These are phyloP conservation scores for Malurus melanocephalus DNA, from an alignment of 2,113 vertebrate genomes.

Conservation along the genomic window DNA sequence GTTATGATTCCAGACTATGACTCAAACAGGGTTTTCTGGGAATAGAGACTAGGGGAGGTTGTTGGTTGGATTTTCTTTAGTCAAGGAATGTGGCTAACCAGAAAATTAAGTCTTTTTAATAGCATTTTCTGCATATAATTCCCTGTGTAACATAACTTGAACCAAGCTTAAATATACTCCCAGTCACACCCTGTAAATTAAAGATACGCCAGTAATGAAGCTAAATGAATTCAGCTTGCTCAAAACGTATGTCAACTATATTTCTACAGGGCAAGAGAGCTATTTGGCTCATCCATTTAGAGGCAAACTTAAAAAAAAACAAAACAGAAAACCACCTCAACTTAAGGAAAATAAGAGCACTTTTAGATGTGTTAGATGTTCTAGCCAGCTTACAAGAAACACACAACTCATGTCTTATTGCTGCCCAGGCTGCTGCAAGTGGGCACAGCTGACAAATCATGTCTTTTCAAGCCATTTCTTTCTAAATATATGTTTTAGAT, in stretches of 20 bases:
- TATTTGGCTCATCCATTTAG: neutral
- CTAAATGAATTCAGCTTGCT: neutral
- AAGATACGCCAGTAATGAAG: neutral
- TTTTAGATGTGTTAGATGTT: neutral
- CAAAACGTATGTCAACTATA: fast-evolving
- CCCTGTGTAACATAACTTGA: neutral
- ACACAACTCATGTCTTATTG: neutral
- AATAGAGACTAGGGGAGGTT: fast-evolving
- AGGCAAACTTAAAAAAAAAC: neutral
- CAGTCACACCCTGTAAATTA: neutral
- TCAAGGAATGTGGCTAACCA: neutral
- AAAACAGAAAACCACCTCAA: fast-evolving
- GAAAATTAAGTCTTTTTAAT: neutral
- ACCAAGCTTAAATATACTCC: neutral
- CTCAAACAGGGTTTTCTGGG: neutral
- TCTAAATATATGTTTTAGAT: neutral
- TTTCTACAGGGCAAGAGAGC: neutral
- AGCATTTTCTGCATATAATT: neutral
- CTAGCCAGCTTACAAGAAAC: neutral
- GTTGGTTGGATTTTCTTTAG: neutral
- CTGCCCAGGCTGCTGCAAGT: neutral
- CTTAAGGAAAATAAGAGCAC: neutral
- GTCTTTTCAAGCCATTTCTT: neutral
- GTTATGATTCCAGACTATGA: neutral
- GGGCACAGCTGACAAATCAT: neutral